Percentiles rank a stretch among this genome's conserved stretches.
Evolutionary conservation across 2,113 vertebrate genomes (phyloP).

Genomic region (Hepsetus odoe): DNA sequence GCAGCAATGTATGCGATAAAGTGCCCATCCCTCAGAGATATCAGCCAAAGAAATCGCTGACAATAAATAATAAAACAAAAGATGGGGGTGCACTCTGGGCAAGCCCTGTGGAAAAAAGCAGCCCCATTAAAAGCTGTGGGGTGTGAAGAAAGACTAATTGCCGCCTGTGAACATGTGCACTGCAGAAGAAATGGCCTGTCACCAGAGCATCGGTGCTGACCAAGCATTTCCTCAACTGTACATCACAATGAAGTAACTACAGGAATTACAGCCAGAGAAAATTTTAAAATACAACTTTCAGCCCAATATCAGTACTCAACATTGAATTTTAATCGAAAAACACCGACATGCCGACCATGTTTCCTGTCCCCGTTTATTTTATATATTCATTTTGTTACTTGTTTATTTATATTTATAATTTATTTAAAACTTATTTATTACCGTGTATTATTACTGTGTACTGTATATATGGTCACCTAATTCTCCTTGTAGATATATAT

Average conservation of each 20-base stretch:
- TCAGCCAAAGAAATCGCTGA: constrained; percentile 44
- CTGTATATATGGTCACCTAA: too few species aligned
- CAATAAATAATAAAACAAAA: constrained; percentile 60
- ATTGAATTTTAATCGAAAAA: too few species aligned
- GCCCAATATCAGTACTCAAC: too few species aligned
- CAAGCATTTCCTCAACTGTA: constrained; percentile 27
- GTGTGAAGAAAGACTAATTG: constrained; percentile 59
- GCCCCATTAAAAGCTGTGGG: constrained; percentile 53
- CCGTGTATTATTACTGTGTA: too few species aligned
- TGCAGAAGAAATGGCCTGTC: constrained; percentile 44
- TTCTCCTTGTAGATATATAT: too few species aligned
- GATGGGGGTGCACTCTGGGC: constrained; percentile 31
- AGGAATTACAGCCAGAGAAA: neutral
- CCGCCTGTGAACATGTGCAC: constrained; percentile 42
- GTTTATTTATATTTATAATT: too few species aligned
- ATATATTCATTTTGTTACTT: too few species aligned
- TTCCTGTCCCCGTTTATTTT: too few species aligned
- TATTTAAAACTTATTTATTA: too few species aligned
- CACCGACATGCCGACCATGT: too few species aligned
- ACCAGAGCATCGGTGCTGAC: constrained; percentile 45
- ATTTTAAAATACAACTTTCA: neutral
- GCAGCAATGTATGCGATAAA: constrained; percentile 35
- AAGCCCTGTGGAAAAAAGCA: constrained; percentile 48
- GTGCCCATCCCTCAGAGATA: constrained; percentile 11
- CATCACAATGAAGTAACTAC: constrained; percentile 1